Conservation (phyloP, 64 coral and sea anemone species). For the Cladopsammia gracilis region DNA sequence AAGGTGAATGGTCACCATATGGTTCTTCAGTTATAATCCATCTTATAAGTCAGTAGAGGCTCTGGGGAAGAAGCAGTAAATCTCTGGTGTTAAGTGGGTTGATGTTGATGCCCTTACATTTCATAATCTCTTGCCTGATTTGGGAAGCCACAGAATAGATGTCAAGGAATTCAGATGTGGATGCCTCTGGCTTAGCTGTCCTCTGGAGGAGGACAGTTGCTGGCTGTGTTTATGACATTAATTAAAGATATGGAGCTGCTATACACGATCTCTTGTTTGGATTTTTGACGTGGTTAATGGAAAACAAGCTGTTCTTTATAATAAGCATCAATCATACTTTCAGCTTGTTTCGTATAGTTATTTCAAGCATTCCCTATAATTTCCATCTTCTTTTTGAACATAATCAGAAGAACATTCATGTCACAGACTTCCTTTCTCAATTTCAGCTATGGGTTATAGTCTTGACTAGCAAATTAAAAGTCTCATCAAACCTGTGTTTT, state of each 20-base stretch:
- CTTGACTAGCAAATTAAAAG: slow-evolving; percentile 7
- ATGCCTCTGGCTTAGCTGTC: no score
- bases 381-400: slow-evolving; percentile 15
- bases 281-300: slow-evolving; percentile 24
- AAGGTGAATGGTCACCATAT: not conserved
- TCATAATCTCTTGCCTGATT: no score
- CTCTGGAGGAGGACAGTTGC: not conserved
- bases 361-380: not conserved
- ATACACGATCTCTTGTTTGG: slow-evolving; percentile 26
- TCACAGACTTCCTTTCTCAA: slow-evolving; percentile 52
- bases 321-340: not conserved
- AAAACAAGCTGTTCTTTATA: slow-evolving; percentile 6
- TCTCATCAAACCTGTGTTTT: not conserved
- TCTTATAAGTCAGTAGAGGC: not conserved
- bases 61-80: slow-evolving; percentile 31
- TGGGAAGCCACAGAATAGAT: not conserved
- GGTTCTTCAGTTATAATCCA: slow-evolving; percentile 26
- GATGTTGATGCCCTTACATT: not conserved
- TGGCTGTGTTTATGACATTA: slow-evolving; percentile 10
- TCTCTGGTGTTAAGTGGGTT: not conserved
- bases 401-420: slow-evolving; percentile 43
- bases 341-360: slow-evolving; percentile 37
- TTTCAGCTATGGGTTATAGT: slow-evolving; percentile 40
- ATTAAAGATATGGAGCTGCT: slow-evolving; percentile 7
- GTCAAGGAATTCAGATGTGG: no score